These are phyloP conservation scores for Coenonympha glycerion DNA, from an alignment of 2,888 invertebrate genomes.

Conservation along the genomic window DNA sequence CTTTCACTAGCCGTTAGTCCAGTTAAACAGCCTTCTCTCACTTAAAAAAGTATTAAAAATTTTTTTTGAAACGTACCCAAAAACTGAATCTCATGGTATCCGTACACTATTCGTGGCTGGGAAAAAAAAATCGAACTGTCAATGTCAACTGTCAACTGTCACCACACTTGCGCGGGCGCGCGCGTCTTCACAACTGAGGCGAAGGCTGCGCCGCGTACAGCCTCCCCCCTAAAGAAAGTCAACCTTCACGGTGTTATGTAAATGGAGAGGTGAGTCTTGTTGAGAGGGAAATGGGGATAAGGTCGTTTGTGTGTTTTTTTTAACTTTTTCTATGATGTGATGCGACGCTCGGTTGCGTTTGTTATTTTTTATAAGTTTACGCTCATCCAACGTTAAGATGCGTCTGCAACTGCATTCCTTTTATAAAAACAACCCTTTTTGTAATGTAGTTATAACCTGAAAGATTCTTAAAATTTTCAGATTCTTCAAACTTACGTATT, in stretches of 20 bases:
- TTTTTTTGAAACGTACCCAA: constrained; percentile 65
- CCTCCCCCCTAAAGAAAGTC: constrained; percentile 64
- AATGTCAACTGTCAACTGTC: constrained; percentile 32
- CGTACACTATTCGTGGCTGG: constrained; percentile 45
- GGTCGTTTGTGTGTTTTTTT: constrained; percentile 29
- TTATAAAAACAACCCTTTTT: too few species aligned
- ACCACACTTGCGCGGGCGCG: constrained; percentile 67
- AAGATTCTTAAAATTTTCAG: too few species aligned
- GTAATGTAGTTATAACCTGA: too few species aligned
- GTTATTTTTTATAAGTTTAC: constrained; percentile 1
- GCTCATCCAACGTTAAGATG: background rate
- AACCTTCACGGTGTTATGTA: constrained; percentile 73
- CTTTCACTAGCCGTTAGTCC: constrained; percentile 66
- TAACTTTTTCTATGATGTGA: constrained; percentile 14
- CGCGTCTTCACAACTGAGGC: constrained; percentile 59
- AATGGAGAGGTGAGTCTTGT: constrained; percentile 42
- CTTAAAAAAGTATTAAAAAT: constrained; percentile 27
- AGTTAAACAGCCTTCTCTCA: too few species aligned
- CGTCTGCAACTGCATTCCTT: too few species aligned
- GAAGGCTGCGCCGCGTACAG: constrained; percentile 39
- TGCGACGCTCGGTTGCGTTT: constrained; percentile 7
- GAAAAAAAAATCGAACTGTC: constrained; percentile 43
- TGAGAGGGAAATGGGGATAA: constrained; percentile 34
- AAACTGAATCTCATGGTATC: constrained; percentile 70
- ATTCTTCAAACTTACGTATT: too few species aligned